Evolutionary conservation across 2,113 vertebrate genomes (phyloP).

Genomic region (Capricornis sumatraensis): DNA sequence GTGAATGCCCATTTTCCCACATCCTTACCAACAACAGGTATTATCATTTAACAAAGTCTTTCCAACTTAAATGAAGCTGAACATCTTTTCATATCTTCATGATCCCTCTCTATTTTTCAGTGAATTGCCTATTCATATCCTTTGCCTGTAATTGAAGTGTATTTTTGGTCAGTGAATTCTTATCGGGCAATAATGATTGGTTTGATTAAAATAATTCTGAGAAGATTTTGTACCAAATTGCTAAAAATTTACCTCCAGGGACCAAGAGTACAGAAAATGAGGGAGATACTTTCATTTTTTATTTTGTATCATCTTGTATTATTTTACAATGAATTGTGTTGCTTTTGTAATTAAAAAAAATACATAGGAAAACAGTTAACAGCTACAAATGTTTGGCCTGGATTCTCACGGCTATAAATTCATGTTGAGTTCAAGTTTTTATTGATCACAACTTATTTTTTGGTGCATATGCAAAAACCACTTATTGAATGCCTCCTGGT

Average conservation of each 20-base stretch:
- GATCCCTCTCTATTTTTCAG: background rate
- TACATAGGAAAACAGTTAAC: background rate
- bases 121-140: background rate
- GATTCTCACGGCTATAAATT: slow-evolving; percentile 23
- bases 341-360: slow-evolving; percentile 40
- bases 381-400: background rate
- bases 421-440: slow-evolving; percentile 23
- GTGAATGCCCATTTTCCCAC: background rate
- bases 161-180: background rate
- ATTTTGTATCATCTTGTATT: slow-evolving; percentile 11
- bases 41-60: background rate
- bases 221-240: background rate
- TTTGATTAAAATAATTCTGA: background rate
- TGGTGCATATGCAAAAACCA: slow-evolving; percentile 29
- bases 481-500: slow-evolving; percentile 41
- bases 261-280: background rate
- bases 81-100: background rate
- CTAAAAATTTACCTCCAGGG: background rate
- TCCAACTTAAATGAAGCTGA: slow-evolving; percentile 3
- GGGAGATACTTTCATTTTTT: background rate
- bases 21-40: background rate
- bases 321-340: background rate
- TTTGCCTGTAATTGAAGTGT: background rate
- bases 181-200: background rate
- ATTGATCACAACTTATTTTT: slow-evolving; percentile 41